Evolutionary conservation across 2,113 vertebrate species (phyloP), one percentile per base, ranked within the genome.

Genomic region (Excalfactoria chinensis): DNA sequence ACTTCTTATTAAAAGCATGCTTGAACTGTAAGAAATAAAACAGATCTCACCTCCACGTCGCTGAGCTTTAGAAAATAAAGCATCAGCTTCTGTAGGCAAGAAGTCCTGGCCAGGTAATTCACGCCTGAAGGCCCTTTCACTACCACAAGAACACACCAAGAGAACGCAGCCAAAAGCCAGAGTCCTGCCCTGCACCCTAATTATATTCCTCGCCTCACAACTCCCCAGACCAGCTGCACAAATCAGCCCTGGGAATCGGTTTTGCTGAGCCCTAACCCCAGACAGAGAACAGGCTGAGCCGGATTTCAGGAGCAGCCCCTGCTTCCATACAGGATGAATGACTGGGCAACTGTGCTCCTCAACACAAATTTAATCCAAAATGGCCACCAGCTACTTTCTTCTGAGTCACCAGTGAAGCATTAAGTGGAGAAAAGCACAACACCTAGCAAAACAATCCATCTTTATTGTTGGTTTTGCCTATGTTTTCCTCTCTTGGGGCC

Each of bases 181-280:
- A 43, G 16, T 69, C 28, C 46, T 73, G 63, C 35, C 63, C 67
- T 72, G 62, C 30, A 75, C 60, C 25, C 34, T 1, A 34, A 11
- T 25, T 55, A 32, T 0, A 1, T 17, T 40, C 32, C 70, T 85
- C 1, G 0, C 49, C 6, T 14, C 17, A 32, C 13, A 78, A 17
- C 66, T 62, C 73, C 58, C 66, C 84, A 41, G 43, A 75, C 46
- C 58, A 26, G 30, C 60, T 63, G 64, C 56, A 71, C 25, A 75
- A 34, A 75, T 23, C 69, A 75, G 22, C 48, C 40, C 67, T 49
- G 46, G 41, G 75, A 85, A 93, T 30, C 16, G 1, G 67, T 79
- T 85, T 85, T 49, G 25, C 41, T 46, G 14, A 48, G 30, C 32
- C 40, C 13, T 48, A 62, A 76, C 3, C 21, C 0, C 53, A 70